These are phyloP conservation scores for Clarias platycephalus DNA, from an alignment of 2,797 vertebrate genomes.

Conservation along the genomic window DNA sequence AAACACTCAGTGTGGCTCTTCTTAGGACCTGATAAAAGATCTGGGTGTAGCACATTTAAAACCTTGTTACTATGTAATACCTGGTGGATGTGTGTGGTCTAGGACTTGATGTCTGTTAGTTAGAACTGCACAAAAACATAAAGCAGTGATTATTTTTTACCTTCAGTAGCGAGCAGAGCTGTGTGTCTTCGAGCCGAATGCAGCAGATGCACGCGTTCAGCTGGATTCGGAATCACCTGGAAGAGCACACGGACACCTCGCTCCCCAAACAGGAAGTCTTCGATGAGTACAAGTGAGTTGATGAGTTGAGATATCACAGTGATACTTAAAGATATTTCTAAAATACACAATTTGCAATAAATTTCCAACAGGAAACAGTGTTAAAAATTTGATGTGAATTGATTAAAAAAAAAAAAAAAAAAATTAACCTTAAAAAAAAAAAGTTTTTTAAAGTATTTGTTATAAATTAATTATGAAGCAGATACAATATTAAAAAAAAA, in stretches of 20 bases:
- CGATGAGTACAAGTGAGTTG: conserved; percentile 96
- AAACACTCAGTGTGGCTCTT: background rate
- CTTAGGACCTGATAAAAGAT: background rate
- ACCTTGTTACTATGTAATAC: background rate
- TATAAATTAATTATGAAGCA: background rate
- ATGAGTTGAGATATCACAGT: background rate
- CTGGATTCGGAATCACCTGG: conserved; percentile 95
- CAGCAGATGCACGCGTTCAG: conserved; percentile 97
- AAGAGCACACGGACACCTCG: conserved; percentile 96
- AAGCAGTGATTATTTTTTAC: background rate
- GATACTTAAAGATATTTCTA: background rate
- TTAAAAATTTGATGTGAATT: too few relatives aligned
- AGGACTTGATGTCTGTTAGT: background rate
- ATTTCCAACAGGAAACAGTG: too few relatives aligned
- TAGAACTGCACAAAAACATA: too few relatives aligned
- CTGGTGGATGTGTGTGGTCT: background rate
- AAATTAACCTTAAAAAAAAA: background rate
- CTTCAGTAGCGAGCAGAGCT: conserved; percentile 84
- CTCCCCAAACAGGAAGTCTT: conserved; percentile 99
- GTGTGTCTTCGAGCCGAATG: conserved; percentile 91
- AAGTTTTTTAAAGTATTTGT: background rate
- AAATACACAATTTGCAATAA: background rate
- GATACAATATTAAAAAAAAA: background rate
- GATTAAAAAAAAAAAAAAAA: background rate
- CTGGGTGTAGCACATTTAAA: background rate